Percentiles rank a stretch among this genome's conserved stretches.
Conservation (phyloP, 2,797 vertebrate genomes). For the Spinus olivaceus region DNA sequence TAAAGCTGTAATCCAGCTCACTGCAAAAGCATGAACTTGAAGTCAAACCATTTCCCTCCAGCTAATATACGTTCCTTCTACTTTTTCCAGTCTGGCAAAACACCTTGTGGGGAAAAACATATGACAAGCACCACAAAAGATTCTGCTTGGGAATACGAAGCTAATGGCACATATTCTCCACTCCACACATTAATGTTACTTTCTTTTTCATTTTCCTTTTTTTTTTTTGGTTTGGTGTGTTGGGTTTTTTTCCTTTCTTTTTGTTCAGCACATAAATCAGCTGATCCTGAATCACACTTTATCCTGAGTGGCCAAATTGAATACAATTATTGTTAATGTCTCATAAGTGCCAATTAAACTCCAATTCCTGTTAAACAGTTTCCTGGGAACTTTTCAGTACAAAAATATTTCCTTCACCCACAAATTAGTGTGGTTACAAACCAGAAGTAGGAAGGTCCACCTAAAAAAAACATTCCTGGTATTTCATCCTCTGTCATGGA, state of each 20-base stretch:
- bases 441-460: background rate
- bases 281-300: constrained; percentile 32
- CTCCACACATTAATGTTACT: background rate
- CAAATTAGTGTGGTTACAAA: constrained; percentile 5
- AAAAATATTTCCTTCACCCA: constrained; percentile 37
- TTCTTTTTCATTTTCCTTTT: fast-evolving
- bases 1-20: constrained; percentile 37
- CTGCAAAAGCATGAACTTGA: constrained; percentile 11
- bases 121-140: constrained; percentile 4
- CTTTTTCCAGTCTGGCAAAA: background rate
- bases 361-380: constrained; percentile 26
- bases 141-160: background rate
- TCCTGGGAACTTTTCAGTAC: constrained; percentile 13
- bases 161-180: background rate
- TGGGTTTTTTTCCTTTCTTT: background rate
- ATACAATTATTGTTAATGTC: constrained; percentile 19
- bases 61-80: background rate
- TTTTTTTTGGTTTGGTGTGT: background rate
- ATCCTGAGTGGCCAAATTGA: constrained; percentile 7
- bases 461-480: background rate
- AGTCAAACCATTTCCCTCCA: background rate
- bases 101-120: background rate
- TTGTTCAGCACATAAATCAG: background rate
- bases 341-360: constrained; percentile 41
- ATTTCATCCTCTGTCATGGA: background rate